Percentiles rank a stretch among this genome's conserved stretches.
These are phyloP conservation scores for Egretta garzetta DNA, from an alignment of 2,113 vertebrate species.

Conservation along the genomic window DNA sequence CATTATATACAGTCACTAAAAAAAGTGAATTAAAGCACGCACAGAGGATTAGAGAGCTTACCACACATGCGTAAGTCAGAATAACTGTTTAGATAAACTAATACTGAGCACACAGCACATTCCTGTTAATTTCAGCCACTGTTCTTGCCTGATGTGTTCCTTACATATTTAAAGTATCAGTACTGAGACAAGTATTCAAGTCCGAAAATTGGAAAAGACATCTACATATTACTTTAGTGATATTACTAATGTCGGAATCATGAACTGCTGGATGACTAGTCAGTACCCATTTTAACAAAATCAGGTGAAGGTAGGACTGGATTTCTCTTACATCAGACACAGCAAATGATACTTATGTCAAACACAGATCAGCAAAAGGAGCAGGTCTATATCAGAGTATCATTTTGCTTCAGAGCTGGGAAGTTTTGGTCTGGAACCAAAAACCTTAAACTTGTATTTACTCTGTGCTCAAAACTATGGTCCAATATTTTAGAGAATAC, in stretches of 20 bases:
- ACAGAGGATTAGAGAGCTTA: not conserved
- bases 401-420: not conserved
- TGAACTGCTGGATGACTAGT: not conserved
- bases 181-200: rapidly evolving
- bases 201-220: not conserved
- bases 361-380: not conserved
- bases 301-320: not conserved
- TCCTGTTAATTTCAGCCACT: not conserved
- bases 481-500: not conserved
- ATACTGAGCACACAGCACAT: not conserved
- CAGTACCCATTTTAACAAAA: not conserved
- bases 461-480: not conserved
- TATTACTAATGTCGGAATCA: not conserved
- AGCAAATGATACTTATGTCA: not conserved
- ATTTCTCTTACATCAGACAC: not conserved
- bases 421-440: not conserved
- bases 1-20: not conserved
- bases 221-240: not conserved
- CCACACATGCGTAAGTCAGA: not conserved
- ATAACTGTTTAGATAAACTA: not conserved
- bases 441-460: not conserved
- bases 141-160: not conserved
- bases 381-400: not conserved
- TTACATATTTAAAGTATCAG: not conserved
- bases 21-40: not conserved